These are phyloP conservation scores for Antennarius maculatus DNA, from an alignment of 2,797 vertebrate genomes.

Conservation along the genomic window DNA sequence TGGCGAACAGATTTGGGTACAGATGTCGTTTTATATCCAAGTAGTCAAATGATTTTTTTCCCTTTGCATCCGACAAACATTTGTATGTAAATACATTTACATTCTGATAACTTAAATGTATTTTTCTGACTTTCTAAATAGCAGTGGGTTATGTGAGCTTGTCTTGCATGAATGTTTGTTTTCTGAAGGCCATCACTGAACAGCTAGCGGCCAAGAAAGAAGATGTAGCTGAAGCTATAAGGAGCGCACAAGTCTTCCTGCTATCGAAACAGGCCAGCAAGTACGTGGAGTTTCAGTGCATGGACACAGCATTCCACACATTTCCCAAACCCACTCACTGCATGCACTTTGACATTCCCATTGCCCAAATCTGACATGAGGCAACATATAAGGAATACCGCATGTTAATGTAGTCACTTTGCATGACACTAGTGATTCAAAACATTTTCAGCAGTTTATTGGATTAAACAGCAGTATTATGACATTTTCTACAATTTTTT, in stretches of 20 bases:
- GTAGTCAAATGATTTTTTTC: not conserved
- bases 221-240: slow-evolving; percentile 90
- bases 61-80: not conserved
- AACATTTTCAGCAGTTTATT: not conserved
- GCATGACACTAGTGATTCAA: not conserved
- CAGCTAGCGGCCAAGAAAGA: slow-evolving; percentile 91
- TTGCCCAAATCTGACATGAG: not conserved
- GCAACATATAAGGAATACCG: not conserved
- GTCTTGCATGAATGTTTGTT: slow-evolving; percentile 3
- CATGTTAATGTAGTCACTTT: not conserved
- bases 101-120: not conserved
- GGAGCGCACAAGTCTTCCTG: slow-evolving; percentile 92
- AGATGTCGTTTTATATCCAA: not conserved
- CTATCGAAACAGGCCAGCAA: slow-evolving; percentile 94
- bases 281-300: slow-evolving; percentile 78
- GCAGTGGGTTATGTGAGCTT: not conserved
- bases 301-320: not conserved
- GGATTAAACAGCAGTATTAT: not conserved
- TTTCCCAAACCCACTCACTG: slow-evolving; percentile 1
- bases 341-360: not conserved
- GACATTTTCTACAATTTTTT: too few relatives aligned
- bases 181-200: slow-evolving; percentile 86
- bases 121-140: not conserved
- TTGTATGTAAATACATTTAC: too few relatives aligned
- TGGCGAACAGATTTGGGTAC: too few relatives aligned